Evolutionary conservation across 2,113 vertebrate species (phyloP), one percentile per base, ranked within the genome.

Genomic region (Eulemur macaco): DNA sequence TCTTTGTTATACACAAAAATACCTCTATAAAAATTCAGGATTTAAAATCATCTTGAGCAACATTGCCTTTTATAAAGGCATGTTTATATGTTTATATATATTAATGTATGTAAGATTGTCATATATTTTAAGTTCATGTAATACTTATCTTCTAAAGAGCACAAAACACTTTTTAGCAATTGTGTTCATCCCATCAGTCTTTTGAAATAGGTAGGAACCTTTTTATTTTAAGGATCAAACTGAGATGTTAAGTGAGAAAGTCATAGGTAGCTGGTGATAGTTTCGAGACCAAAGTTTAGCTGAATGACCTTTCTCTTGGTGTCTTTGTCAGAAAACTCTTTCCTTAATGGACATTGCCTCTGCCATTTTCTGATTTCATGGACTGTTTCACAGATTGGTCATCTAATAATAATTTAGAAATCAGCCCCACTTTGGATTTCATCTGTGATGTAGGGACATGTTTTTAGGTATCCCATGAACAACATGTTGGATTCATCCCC

Each of bases 201-300:
- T 92, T 63, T 91, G 89, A 68, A 86, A 80, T 77, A 58, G 14
- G 8, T 77, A 47, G 18, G 66, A 69, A 83, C 45, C 23, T 76
- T 96, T 95, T 87, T 64, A 86, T 92, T 89, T 94, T 97, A 87
- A 96, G 68, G 13, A 69, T 68, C 37, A 83, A n/a, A 42, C 15
- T 17, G 60, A 54, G 47, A 37, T 37, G 74, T 64, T 81, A 89
- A 56, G 5, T 56, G 54, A 87, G 84, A 91, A 74, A 91, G 37
- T 80, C 34, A 39, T 37, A 71, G 17, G 45, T 78, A 56, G 29
- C 34, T 64, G 1, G 29, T 68, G 21, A 29, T 84, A 58, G 31
- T 78, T 94, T 96, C 18, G 85, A 85, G 45, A 50, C n/a, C 21
- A 74, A 14, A 80, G 39, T 66, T 80, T 39, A 96, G n/a, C 82